Percentiles rank a stretch among this genome's conserved stretches.
Conservation (phyloP, 2,113 vertebrate species). For the Falco punctatus region DNA sequence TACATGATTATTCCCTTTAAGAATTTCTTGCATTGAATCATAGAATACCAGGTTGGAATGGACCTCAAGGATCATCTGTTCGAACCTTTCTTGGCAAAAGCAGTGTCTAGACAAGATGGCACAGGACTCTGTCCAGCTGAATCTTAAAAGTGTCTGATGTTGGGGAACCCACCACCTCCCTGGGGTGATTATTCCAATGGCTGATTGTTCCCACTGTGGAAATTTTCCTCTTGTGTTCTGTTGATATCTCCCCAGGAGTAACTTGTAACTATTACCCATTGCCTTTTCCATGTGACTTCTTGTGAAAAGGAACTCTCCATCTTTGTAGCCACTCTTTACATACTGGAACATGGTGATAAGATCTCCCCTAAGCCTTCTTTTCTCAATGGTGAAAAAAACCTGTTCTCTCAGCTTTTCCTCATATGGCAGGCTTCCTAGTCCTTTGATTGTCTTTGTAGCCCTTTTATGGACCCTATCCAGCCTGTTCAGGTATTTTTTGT, state of each 20-base stretch:
- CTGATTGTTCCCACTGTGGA: neutral
- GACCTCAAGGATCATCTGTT: neutral
- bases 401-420: too few relatives aligned
- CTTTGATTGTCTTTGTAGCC: too few relatives aligned
- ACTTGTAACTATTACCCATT: neutral
- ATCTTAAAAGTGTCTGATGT: fast-evolving
- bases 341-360: neutral
- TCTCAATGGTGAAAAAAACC: neutral
- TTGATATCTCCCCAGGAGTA: neutral
- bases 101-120: fast-evolving
- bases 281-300: neutral
- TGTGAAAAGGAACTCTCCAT: neutral
- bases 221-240: neutral
- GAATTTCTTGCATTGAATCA: neutral
- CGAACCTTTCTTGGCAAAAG: neutral
- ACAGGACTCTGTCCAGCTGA: neutral
- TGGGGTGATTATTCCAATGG: neutral
- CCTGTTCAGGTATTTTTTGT: too few relatives aligned
- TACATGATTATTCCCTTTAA: neutral
- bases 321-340: neutral
- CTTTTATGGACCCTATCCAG: too few relatives aligned
- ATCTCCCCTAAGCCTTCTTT: neutral
- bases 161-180: neutral
- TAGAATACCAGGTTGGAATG: neutral
- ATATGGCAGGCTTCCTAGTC: too few relatives aligned